These are phyloP conservation scores for Gobio gobio DNA, from an alignment of 2,113 vertebrate species.

Conservation along the genomic window DNA sequence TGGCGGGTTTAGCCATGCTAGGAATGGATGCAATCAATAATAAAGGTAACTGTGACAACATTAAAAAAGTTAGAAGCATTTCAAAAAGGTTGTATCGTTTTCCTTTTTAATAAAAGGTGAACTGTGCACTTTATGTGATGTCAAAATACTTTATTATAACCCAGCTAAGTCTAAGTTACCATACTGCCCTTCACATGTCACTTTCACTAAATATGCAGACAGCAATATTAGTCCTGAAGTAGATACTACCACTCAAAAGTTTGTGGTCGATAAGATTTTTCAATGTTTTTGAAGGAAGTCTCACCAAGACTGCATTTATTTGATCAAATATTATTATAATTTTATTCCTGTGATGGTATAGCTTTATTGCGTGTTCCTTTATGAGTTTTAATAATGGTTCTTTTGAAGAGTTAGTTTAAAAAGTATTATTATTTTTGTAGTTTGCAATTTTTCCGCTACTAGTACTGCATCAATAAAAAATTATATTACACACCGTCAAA, in stretches of 20 bases:
- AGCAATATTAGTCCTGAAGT: not conserved
- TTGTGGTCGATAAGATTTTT: not conserved
- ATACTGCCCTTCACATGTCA: too few species aligned
- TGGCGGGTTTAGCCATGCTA: conserved; percentile 86
- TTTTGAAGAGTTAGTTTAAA: not conserved
- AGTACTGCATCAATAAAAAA: not conserved
- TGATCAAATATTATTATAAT: not conserved
- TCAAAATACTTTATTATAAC: not conserved
- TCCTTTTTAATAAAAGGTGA: not conserved
- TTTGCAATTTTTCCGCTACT: not conserved
- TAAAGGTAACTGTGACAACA: conserved; percentile 61
- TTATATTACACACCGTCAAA: not conserved
- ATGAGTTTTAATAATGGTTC: not conserved
- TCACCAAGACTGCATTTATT: not conserved
- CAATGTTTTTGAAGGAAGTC: not conserved
- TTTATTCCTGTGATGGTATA: not conserved
- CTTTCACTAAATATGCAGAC: not conserved
- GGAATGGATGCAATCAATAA: conserved; percentile 60
- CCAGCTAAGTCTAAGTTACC: not conserved
- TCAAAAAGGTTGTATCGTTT: not conserved
- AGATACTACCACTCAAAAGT: not conserved
- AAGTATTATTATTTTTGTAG: not conserved
- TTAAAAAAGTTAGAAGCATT: not conserved
- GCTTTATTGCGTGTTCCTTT: not conserved
- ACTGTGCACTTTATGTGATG: not conserved